Base-by-base conservation (phyloP, 2,113 vertebrate species). In the Poicephalus meyeri region DNA sequence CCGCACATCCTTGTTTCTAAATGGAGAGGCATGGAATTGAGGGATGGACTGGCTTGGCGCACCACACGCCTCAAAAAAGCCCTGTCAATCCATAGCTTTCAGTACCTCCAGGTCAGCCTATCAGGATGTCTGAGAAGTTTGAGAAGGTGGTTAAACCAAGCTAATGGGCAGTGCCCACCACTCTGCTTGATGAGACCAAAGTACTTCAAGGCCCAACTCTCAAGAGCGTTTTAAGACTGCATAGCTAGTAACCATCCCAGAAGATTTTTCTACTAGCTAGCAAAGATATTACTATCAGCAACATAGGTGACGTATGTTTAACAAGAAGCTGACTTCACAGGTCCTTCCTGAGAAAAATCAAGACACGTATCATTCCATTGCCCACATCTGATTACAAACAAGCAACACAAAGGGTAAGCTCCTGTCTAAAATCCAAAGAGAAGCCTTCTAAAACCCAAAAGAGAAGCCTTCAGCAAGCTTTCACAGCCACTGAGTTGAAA, bases 301-400 rank as follows among this genome's bases (percentile, higher is more conserved):
- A 80, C 47, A 74, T 5, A 23, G 41, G 88, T 29, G 23, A 53
- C 8, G 21, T 20, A 7, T 37, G 15, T 58, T 58, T 41, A 49
- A 41, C n/a, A 69, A 88, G 71, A 82, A 77, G 12, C 39, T 41
- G 19, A 71, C 21, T 68, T 79, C 35, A 70, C 6, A 86, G 41
- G 71, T 92, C 33, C 39, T 68, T 39, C 15, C 39, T 46, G 24
- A 55, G 52, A 83, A 76, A 83, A 90, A 68, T 17, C 12, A 50
- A 63, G 18, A 26, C 0, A 0, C 6, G 3, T 24, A 55, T 56
- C 14, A 44, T 78, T 82, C 55, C 25, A 35, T 24, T 68, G 39
- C 24, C 35, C 73, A n/a, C 17, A 61, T 24, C 41, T 61, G 44
- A 37, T 55, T 49, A 79, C 35, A 50, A 71, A 49, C 13, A 53